phyloP scores from a whole-genome alignment of 2,888 invertebrate species.

The Noctua pronuba region DNA sequence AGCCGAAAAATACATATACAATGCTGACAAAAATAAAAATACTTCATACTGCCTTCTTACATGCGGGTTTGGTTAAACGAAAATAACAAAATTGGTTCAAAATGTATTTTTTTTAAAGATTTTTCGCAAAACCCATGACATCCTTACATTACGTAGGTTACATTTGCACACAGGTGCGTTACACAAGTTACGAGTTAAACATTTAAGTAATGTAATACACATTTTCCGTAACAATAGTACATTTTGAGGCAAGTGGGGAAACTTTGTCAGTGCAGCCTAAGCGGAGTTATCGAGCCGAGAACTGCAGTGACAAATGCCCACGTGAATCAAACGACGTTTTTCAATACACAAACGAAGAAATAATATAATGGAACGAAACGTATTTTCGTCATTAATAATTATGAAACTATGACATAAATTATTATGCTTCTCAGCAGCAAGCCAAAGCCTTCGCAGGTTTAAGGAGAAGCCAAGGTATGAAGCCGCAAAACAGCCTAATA shows the following conservation, averaged over 20 bases:
- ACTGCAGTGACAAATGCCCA: background rate
- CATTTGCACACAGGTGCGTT: background rate
- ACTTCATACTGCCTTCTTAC: no score
- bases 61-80: no score
- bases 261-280: background rate
- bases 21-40: no score
- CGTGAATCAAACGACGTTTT: background rate
- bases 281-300: background rate
- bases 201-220: background rate
- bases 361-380: background rate
- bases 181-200: background rate
- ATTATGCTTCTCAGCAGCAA: background rate
- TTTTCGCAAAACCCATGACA: no score
- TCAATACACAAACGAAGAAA: background rate
- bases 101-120: no score
- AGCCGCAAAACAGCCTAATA: no score
- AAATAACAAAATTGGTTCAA: no score
- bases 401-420: background rate
- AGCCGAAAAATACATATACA: background rate
- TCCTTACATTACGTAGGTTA: background rate
- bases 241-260: background rate
- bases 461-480: no score
- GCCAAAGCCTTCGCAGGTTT: background rate
- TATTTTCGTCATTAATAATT: background rate
- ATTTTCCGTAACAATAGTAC: background rate